These are phyloP conservation scores for Ceuthmochares aereus DNA, from an alignment of 2,113 vertebrate species.

Conservation along the genomic window DNA sequence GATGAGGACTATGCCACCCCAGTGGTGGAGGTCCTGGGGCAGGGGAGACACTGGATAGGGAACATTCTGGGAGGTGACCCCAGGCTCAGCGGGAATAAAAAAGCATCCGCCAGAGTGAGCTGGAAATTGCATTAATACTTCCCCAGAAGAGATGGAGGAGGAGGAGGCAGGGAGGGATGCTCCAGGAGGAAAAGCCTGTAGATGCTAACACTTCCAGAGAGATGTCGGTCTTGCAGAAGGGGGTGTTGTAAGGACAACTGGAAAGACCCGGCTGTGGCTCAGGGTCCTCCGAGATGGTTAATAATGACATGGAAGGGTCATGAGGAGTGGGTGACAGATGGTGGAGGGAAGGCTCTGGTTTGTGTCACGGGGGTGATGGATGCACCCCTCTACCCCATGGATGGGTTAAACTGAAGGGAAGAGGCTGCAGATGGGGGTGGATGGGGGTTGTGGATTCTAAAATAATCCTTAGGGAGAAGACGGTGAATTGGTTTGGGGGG, in stretches of 20 bases:
- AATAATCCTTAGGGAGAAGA: not conserved
- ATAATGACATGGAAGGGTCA: not conserved
- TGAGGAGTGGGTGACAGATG: not conserved
- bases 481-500: not conserved
- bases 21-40: not conserved
- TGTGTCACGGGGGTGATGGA: not conserved
- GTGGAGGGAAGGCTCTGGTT: not conserved
- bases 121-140: conserved; percentile 25
- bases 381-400: not conserved
- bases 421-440: not conserved
- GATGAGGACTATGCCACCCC: not conserved
- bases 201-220: conserved; percentile 15
- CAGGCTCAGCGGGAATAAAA: not conserved
- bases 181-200: conserved; percentile 44
- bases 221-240: not conserved
- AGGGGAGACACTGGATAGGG: not conserved
- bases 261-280: not conserved
- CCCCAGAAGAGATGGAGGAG: conserved; percentile 9
- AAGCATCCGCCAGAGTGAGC: not conserved
- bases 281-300: not conserved
- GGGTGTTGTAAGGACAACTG: conserved; percentile 50
- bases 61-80: not conserved
- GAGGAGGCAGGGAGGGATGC: conserved; percentile 55
- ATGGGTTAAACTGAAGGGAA: not conserved
- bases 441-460: not conserved